Conservation (phyloP, 1,140 invertebrate genomes). For the Plectrocnemia conspersa region DNA sequence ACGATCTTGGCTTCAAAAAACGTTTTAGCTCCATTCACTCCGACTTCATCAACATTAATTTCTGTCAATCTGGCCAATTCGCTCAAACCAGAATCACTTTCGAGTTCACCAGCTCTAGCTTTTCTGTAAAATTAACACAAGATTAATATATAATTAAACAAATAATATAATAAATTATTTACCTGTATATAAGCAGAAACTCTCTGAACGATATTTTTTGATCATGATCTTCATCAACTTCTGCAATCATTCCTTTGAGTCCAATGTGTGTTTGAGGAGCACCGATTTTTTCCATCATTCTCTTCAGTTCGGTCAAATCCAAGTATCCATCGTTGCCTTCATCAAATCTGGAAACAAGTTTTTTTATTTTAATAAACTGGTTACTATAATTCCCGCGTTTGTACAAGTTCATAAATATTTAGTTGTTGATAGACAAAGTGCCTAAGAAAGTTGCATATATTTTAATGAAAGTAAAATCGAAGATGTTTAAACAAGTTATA, state of each 20-base stretch:
- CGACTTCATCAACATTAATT: conserved; percentile 83
- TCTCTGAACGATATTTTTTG: conserved; percentile 88
- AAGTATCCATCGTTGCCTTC: conserved; percentile 81
- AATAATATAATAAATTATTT: conserved; percentile 3
- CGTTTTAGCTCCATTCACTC: conserved; percentile 81
- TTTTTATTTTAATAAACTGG: neutral
- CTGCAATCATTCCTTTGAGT: conserved; percentile 90
- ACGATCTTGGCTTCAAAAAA: conserved; percentile 93
- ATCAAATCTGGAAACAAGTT: conserved; percentile 72
- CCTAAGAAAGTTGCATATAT: too few species aligned
- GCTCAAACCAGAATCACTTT: conserved; percentile 74
- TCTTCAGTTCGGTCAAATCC: conserved; percentile 82
- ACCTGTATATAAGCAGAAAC: conserved; percentile 81
- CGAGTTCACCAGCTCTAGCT: conserved; percentile 78
- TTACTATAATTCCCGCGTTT: too few species aligned
- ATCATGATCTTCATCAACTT: conserved; percentile 89
- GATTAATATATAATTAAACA: conserved; percentile 4
- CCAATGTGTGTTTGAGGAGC: conserved; percentile 92
- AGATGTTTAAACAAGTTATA: too few species aligned
- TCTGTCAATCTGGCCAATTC: conserved; percentile 79
- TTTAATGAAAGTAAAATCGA: too few species aligned
- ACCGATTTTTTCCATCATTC: conserved; percentile 95
- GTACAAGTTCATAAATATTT: too few species aligned
- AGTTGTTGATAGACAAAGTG: too few species aligned
- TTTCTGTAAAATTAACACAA: conserved; percentile 50